Evolutionary conservation across 2,113 vertebrate species (phyloP).

Genomic region (Cairina moschata): DNA sequence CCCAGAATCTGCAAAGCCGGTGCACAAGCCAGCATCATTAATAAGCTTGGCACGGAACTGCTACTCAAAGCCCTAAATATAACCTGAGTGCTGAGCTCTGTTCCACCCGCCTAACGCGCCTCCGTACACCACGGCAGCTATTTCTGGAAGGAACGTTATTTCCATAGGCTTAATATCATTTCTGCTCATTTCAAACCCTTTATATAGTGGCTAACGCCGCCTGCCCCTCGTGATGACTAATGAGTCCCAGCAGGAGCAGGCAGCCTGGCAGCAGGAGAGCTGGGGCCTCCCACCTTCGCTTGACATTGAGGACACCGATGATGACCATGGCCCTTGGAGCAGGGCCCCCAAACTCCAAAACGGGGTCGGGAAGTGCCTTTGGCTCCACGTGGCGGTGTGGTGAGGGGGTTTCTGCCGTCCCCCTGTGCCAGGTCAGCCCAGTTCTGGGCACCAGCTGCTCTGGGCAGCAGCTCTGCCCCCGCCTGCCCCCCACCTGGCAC

Average conservation of each 20-base stretch:
- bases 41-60: conserved; percentile 44
- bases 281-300: not conserved
- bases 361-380: not conserved
- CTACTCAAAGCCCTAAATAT: conserved; percentile 70
- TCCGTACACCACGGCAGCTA: conserved; percentile 49
- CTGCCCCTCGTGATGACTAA: conserved; percentile 44
- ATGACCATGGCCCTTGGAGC: not conserved
- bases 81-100: conserved; percentile 52
- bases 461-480: not conserved
- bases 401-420: not conserved
- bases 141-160: conserved; percentile 70
- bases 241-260: conserved; percentile 32
- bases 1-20: conserved; percentile 43
- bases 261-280: not conserved
- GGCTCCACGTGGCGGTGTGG: not conserved
- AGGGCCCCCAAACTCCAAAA: not conserved
- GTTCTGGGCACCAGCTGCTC: not conserved
- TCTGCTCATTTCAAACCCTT: conserved; percentile 62
- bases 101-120: conserved; percentile 10
- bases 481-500: not conserved
- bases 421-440: not conserved
- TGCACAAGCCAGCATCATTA: conserved; percentile 56
- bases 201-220: conserved; percentile 13
- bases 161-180: conserved; percentile 54
- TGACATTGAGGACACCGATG: conserved; percentile 3